Conservation (phyloP, 2,888 invertebrate species). For the Heterodera filipjevi region DNA sequence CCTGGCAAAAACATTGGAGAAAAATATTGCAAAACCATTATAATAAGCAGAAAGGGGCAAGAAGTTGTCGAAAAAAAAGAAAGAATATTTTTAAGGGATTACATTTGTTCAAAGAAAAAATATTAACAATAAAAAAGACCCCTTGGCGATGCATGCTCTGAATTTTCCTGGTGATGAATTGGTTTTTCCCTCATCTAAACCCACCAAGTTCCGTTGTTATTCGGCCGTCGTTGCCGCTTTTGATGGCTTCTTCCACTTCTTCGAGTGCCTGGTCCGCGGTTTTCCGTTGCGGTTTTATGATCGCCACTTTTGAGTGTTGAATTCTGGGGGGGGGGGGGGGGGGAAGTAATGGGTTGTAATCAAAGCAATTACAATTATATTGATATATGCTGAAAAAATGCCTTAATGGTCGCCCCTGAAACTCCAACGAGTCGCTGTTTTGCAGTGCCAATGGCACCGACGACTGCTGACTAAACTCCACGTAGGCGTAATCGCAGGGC, state of each 20-base stretch:
- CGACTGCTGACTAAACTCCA: constrained; percentile 91
- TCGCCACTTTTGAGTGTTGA: constrained; percentile 87
- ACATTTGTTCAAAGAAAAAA: too few relatives aligned
- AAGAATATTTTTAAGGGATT: too few relatives aligned
- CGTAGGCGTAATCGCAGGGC: constrained; percentile 75
- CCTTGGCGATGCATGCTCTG: too few relatives aligned
- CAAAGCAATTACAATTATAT: too few relatives aligned
- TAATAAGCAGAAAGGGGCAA: too few relatives aligned
- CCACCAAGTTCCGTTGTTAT: constrained; percentile 11
- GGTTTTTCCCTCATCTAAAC: too few relatives aligned
- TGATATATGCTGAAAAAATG: too few relatives aligned
- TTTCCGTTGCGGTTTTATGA: constrained; percentile 84
- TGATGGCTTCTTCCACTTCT: constrained; percentile 92
- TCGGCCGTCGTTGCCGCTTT: constrained; percentile 22
- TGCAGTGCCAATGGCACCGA: constrained; percentile 81
- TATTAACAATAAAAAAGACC: too few relatives aligned
- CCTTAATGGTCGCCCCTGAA: constrained; percentile 71
- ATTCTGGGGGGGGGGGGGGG: constrained; percentile 71
- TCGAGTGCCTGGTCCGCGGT: constrained; percentile 91
- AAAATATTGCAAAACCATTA: too few relatives aligned
- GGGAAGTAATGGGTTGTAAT: too few relatives aligned
- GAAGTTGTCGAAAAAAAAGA: too few relatives aligned
- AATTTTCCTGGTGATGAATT: too few relatives aligned
- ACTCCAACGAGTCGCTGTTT: constrained; percentile 76
- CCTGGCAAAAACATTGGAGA: not conserved